phyloP scores from a whole-genome alignment of 2,113 vertebrate genomes.

The Corythornis madagascariensis region DNA sequence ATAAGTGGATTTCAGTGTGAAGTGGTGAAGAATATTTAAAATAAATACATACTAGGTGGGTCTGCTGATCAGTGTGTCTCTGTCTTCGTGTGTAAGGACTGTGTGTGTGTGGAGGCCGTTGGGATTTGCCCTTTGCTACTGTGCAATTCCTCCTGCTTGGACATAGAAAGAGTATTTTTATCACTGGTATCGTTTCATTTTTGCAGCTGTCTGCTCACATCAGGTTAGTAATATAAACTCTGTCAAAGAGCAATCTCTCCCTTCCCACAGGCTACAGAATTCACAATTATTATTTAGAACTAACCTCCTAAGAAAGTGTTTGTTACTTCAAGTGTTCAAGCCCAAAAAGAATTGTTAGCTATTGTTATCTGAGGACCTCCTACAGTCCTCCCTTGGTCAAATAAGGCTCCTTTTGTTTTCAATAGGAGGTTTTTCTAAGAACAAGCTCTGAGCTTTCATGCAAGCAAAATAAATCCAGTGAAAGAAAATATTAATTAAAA shows the following conservation, averaged over 20 bases:
- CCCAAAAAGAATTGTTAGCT: not conserved
- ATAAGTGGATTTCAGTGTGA: not conserved
- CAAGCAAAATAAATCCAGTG: slow-evolving; percentile 3
- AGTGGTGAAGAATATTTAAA: not conserved
- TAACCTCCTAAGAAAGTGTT: slow-evolving; percentile 6
- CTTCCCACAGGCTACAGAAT: not conserved
- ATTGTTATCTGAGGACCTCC: slow-evolving; percentile 7
- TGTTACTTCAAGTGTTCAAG: not conserved
- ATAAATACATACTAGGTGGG: fast-evolving
- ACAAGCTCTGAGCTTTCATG: not conserved
- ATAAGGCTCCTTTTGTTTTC: slow-evolving; percentile 31
- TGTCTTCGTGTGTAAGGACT: not conserved
- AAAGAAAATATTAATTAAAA: slow-evolving; percentile 40
- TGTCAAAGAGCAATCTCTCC: not conserved
- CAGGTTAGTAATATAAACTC: slow-evolving; percentile 42
- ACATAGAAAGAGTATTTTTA: slow-evolving; percentile 20
- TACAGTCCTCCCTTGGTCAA: not conserved
- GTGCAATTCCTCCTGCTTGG: not conserved
- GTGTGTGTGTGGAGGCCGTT: fast-evolving
- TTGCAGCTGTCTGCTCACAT: slow-evolving; percentile 38
- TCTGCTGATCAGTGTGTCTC: not conserved
- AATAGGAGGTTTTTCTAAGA: not conserved
- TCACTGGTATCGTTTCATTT: slow-evolving; percentile 40
- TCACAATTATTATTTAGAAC: slow-evolving; percentile 22
- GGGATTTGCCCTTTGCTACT: not conserved